Evolutionary conservation across 2,797 vertebrate genomes (phyloP), one percentile per base, ranked within the genome.

Genomic region (Coccyzus lansbergi): DNA sequence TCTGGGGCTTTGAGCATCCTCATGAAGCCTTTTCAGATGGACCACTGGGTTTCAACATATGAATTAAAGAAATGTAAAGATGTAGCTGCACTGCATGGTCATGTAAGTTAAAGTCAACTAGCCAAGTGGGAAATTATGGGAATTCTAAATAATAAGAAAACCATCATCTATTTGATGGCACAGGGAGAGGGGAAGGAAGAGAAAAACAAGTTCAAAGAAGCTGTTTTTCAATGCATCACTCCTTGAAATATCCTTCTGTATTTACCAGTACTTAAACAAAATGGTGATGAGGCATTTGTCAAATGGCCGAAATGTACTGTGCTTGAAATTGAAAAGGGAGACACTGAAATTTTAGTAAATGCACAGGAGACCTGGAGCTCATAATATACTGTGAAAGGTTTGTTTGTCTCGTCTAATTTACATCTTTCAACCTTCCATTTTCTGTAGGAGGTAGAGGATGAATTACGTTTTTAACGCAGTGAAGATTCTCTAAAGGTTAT

Each of bases 401-500:
- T 92, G 88, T 93, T 95, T 94, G 68, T 86, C 96, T 94, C 49
- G 22, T 92, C 71, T 87, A 58, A 80, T 88, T 94, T 93, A n/a
- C 68, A 71, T 90, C 65, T 89, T 95, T 75, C 72, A 87, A 90
- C 44, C 78, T 89, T 94, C 86, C 51, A 46, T 86, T 94, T 96
- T 90, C 78, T 51, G 58, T 21, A 53, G 69, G 38, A 88, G 80
- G 71, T 64, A 74, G 60, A 68, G 58, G 62, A 71, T 1, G 79
- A 94, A 89, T 80, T 91, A 78, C 24, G 34, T 87, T 82, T 87
- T 81, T 72, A 88, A 78, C 0, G 0, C 67, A 65, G 83, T 58
- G 40, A 77, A 94, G 86, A 92, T 92, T 90, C 86, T 91, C 86
- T 83, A 80, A 96, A 95, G 93, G 90, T 90, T 95, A 64, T 81